Conservation (phyloP, 2,797 vertebrate genomes). For the Orestias chungarensis region DNA sequence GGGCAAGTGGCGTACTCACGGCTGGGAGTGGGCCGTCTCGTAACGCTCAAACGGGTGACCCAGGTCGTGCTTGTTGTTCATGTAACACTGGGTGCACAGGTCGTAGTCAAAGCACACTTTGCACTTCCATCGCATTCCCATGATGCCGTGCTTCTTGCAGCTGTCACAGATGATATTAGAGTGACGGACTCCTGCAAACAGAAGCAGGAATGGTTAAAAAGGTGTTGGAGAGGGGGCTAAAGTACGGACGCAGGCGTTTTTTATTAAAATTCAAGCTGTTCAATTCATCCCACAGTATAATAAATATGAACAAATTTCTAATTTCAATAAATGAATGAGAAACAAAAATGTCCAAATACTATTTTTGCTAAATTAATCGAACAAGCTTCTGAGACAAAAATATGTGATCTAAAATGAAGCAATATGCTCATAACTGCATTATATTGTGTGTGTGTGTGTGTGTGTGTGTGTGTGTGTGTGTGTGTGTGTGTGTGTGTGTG, state of each 20-base stretch:
- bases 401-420: slow-evolving; percentile 59
- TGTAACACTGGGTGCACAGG: slow-evolving; percentile 98
- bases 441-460: too few species aligned
- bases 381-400: slow-evolving; percentile 65
- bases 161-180: slow-evolving; percentile 99
- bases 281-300: slow-evolving; percentile 2
- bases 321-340: slow-evolving; percentile 40
- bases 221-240: too few species aligned
- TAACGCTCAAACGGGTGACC: slow-evolving; percentile 93
- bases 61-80: slow-evolving; percentile 96
- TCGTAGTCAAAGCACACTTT: slow-evolving; percentile 97
- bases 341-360: slow-evolving; percentile 38
- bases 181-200: slow-evolving; percentile 90
- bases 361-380: slow-evolving; percentile 60
- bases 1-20: slow-evolving; percentile 83
- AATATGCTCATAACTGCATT: slow-evolving; percentile 60
- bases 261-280: slow-evolving; percentile 8
- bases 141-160: slow-evolving; percentile 97
- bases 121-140: slow-evolving; percentile 99
- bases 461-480: slow-evolving; percentile 21
- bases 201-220: too few species aligned
- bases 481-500: slow-evolving; percentile 25
- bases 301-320: slow-evolving; percentile 21
- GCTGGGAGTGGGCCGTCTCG: slow-evolving; percentile 94
- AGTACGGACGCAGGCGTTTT: too few species aligned